Evolutionary conservation across 1,140 invertebrate genomes (phyloP).

Genomic region (Tetragonula clypearis): DNA sequence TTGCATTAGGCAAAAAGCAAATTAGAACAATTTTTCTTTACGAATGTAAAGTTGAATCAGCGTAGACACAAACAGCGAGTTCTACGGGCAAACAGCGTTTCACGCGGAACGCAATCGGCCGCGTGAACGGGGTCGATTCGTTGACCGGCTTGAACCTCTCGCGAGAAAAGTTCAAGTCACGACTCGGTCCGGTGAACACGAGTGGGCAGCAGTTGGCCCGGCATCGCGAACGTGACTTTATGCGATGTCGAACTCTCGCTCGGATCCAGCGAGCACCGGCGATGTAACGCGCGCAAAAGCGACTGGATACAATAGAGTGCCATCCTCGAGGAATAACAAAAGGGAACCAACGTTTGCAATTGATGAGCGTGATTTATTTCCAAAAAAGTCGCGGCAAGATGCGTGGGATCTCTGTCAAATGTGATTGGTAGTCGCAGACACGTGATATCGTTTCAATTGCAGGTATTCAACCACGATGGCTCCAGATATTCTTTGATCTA

Average conservation of each 20-base stretch:
- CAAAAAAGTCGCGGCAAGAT: conserved; percentile 23
- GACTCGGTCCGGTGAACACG: conserved; percentile 67
- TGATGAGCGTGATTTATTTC: conserved; percentile 46
- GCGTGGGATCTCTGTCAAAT: conserved; percentile 6
- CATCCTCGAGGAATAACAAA: conserved; percentile 27
- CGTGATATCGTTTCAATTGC: not conserved
- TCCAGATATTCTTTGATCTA: too few relatives aligned
- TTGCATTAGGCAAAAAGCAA: too few relatives aligned
- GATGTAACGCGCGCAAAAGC: conserved; percentile 66
- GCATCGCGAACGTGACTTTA: conserved; percentile 69
- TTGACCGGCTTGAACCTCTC: conserved; percentile 60
- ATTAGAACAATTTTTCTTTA: too few relatives aligned
- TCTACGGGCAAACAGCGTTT: conserved; percentile 5
- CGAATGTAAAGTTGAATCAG: not conserved
- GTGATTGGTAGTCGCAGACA: conserved; percentile 10
- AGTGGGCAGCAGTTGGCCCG: conserved; percentile 66
- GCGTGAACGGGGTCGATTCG: conserved; percentile 43
- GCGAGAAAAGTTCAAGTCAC: conserved; percentile 57
- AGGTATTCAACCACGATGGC: too few relatives aligned
- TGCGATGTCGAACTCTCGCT: conserved; percentile 64
- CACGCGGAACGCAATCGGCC: conserved; percentile 30
- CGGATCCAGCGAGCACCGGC: conserved; percentile 45
- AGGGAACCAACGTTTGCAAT: conserved; percentile 35
- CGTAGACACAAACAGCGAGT: not conserved
- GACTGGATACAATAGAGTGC: conserved; percentile 64